These are phyloP conservation scores for Megaleporinus macrocephalus DNA, from an alignment of 2,113 vertebrate species.

Conservation along the genomic window DNA sequence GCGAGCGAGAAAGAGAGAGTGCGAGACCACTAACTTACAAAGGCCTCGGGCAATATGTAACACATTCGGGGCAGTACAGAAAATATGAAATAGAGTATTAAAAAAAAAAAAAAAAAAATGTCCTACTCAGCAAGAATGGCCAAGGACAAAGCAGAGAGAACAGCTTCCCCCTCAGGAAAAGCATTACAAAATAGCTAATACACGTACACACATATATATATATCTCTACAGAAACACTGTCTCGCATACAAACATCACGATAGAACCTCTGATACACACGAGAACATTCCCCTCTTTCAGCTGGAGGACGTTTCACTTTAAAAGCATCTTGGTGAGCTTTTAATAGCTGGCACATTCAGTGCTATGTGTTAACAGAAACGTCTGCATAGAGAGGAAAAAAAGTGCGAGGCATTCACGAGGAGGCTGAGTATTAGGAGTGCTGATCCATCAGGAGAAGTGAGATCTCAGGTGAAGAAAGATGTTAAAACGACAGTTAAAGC, in stretches of 20 bases:
- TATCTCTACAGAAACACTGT: neutral
- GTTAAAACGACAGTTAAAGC: neutral
- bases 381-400: neutral
- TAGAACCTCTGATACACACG: neutral
- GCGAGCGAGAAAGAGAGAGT: neutral
- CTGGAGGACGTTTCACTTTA: neutral
- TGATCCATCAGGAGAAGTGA: no score
- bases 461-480: neutral
- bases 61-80: neutral
- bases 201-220: neutral
- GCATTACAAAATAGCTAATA: neutral
- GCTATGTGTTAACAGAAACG: neutral
- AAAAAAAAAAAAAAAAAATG: neutral
- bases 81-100: neutral
- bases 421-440: neutral
- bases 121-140: conserved; percentile 20
- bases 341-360: neutral
- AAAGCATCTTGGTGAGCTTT: neutral
- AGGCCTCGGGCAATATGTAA: neutral
- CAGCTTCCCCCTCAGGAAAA: neutral
- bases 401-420: neutral
- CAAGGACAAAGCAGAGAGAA: neutral
- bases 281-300: neutral
- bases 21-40: neutral
- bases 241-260: neutral